Base-by-base conservation (phyloP, 1,140 invertebrate genomes). In the Cataglyphis hispanica region DNA sequence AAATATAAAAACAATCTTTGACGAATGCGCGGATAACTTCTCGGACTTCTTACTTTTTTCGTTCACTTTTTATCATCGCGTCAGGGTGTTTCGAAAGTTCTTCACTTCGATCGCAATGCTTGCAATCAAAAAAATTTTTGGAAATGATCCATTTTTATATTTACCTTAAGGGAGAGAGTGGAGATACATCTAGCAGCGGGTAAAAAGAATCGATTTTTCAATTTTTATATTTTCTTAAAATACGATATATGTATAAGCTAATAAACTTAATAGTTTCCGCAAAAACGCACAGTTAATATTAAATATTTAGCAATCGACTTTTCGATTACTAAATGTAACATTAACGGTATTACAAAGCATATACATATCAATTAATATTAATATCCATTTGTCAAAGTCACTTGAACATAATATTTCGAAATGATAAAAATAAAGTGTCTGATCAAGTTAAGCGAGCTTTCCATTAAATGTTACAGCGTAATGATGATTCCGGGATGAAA, bases 21-120 rank as follows among this genome's bases (percentile, higher is more conserved):
- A 87, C 60, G 74, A 72, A 72, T 72, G 37, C 25, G 37, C 37
- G 8, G 13, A 19, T 83, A 61, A 74, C 64, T 25, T 46, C 63
- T 74, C 50, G 37, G 46, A 53, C n/a, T 61, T 75, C 56, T 80
- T 86, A 88, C n/a, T n/a, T n/a, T n/a, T 70, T 81, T 72, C 50
- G 61, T 83, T 11, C 31, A n/a, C 46, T 27, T 69, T 74, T 85
- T 69, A 58, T 56, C 34, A 7, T 2, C 19, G 1, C 19, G 7
- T 6, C 19, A 43, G 8, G 22, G 6, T 58, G 16, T 34, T 5
- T 10, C 61, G 37, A 69, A 69, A 80, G 63, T 78, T 16, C 31
- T 64, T 3, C 22, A 25, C 50, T 27, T 40, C 1, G n/a, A 34
- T 27, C 25, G 6, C 1, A 58, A 8, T 10, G 16, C 27, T 70